Base-by-base conservation (phyloP, 1,140 invertebrate species). In the Drosophila ercepeae region DNA sequence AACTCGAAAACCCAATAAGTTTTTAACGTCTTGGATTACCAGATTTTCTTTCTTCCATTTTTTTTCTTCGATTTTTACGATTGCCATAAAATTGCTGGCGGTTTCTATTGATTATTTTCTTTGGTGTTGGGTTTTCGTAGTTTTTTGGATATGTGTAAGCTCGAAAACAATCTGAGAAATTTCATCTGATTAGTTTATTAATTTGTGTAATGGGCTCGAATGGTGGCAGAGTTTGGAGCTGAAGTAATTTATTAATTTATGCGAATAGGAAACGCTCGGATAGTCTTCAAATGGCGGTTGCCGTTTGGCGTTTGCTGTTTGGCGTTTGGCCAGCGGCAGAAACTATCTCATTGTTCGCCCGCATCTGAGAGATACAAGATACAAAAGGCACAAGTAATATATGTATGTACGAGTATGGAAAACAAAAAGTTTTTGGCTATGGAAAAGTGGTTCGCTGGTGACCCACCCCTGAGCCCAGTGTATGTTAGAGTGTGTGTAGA, bases 181-280 rank as follows among this genome's bases (percentile, higher is more conserved):
- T 74, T n/a, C 32, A 60, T 36, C 23, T 42, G 59, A 75, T 76
- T 75, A 71, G 57, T 48, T 71, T 58, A 78, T 84, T 78, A 75
- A 75, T 77, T 59, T 73, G 67, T 78, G 42, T 67, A 77, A 77
- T 78, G 48, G 23, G 72, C 48, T 14, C 45, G 49, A 54, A 45
- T 41, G 60, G 39, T 39, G 46, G 45, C 41, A 7, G 23, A 32
- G 54, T 53, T 39, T 16, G n/a, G 14, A 21, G 3, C 51, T 50
- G 21, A 36, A 81, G 63, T 86, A 64, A 50, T 61, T 76, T 69
- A 86, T 86, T 76, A 29, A 74, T 79, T 76, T 63, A 79, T 68
- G 75, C 61, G 61, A 34, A 64, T 71, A 36, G 48, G 41, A 41
- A 55, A 39, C 54, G 13, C 36, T 42, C 19, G 50, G 11, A 14